Percentiles rank a stretch among this genome's conserved stretches.
phyloP scores from a whole-genome alignment of 2,797 vertebrate species.

The Pipistrellus pipistrellus region DNA sequence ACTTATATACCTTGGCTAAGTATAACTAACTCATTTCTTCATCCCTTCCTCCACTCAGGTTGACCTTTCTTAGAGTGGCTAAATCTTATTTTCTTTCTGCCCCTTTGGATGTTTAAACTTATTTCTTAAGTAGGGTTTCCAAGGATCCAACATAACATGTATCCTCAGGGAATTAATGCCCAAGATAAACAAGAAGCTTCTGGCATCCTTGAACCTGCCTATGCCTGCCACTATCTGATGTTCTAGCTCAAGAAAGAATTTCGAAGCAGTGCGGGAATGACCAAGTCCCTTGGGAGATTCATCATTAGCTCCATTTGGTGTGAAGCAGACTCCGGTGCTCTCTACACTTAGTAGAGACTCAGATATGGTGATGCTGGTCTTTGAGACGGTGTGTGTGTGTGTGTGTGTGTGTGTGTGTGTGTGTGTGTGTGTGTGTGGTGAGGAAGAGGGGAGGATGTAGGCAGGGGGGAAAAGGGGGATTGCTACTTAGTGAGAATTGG shows the following conservation, averaged over 20 bases:
- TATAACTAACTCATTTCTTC: background rate
- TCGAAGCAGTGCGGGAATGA: accelerated
- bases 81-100: background rate
- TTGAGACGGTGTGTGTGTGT: background rate
- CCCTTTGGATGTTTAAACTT: background rate
- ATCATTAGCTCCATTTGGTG: background rate
- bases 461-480: background rate
- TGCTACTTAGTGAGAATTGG: background rate
- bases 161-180: background rate
- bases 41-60: background rate
- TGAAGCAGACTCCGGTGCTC: background rate
- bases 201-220: background rate
- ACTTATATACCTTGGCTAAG: background rate
- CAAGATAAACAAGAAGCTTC: background rate
- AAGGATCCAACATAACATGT: background rate
- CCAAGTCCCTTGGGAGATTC: background rate
- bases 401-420: too few relatives aligned
- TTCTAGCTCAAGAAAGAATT: background rate
- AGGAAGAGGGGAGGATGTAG: too few relatives aligned
- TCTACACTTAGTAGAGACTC: background rate
- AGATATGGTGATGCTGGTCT: background rate
- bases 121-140: background rate
- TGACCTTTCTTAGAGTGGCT: background rate
- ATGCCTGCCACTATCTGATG: background rate
- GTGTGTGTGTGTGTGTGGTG: too few relatives aligned